Conservation (phyloP, 2,888 invertebrate species). For the Polietes domitor region DNA sequence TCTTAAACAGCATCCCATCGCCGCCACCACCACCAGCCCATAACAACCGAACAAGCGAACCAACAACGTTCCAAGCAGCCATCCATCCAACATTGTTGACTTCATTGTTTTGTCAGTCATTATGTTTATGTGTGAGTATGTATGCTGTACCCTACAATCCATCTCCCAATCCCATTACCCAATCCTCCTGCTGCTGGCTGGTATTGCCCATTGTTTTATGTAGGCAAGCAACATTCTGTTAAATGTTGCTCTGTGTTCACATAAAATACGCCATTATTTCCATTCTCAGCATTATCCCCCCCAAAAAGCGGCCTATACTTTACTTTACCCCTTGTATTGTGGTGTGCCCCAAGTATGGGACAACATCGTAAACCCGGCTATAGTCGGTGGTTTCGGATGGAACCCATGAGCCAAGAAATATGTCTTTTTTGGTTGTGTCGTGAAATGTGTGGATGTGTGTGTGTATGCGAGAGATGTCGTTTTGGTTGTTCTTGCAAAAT, state of each 20-base stretch:
- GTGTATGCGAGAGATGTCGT: background rate
- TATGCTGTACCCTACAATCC: constrained; percentile 1
- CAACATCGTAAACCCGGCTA: background rate
- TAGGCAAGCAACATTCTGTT: constrained; percentile 39
- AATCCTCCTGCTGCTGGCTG: background rate
- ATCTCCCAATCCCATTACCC: background rate
- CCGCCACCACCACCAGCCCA: background rate
- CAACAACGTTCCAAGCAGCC: background rate
- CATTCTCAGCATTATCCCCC: background rate
- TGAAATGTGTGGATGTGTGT: too few species aligned
- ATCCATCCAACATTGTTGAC: constrained; percentile 24
- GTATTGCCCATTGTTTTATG: constrained; percentile 25
- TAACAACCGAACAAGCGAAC: background rate
- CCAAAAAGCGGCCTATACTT: background rate
- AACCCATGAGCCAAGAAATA: background rate
- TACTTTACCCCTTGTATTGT: background rate
- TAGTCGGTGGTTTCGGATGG: background rate
- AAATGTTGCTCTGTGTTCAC: constrained; percentile 31
- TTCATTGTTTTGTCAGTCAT: constrained; percentile 43
- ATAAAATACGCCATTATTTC: constrained; percentile 26
- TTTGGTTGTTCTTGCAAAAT: constrained; percentile 35
- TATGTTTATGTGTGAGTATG: constrained; percentile 7
- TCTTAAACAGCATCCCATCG: constrained; percentile 27
- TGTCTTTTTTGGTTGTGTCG: background rate
- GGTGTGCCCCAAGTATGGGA: background rate